phyloP scores from a whole-genome alignment of 1,140 invertebrate species.

The Sarcophaga bullata region DNA sequence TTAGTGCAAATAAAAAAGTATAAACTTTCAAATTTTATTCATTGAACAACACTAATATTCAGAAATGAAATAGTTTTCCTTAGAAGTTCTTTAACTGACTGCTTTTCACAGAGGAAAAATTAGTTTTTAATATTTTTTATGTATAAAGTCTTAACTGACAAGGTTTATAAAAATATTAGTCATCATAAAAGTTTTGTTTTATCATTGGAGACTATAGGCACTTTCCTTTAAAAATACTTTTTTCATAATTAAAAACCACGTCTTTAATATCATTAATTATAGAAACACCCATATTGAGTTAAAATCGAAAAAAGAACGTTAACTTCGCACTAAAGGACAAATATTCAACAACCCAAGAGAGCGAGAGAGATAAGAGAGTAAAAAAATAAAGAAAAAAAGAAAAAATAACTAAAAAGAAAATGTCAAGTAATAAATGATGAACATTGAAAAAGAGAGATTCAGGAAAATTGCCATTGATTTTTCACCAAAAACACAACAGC shows the following conservation, averaged over 20 bases:
- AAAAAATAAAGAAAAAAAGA: not conserved
- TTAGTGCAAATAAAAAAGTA: too few relatives aligned
- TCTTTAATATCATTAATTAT: not conserved
- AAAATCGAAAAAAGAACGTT: not conserved
- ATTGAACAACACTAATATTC: too few relatives aligned
- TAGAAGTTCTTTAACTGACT: too few relatives aligned
- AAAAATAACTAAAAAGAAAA: conserved; percentile 20
- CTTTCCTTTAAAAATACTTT: not conserved
- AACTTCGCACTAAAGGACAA: conserved; percentile 30
- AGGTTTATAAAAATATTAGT: too few relatives aligned
- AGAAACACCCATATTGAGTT: conserved; percentile 13
- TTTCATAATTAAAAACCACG: not conserved
- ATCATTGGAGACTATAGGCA: not conserved
- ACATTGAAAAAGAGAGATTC: conserved; percentile 3
- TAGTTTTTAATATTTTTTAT: too few relatives aligned
- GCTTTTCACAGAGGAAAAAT: too few relatives aligned
- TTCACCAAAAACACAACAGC: conserved; percentile 18
- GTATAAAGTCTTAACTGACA: too few relatives aligned
- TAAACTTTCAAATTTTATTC: too few relatives aligned
- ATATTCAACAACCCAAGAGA: not conserved
- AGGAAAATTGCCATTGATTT: conserved; percentile 37
- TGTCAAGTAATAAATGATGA: conserved; percentile 23
- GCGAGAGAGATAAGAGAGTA: not conserved
- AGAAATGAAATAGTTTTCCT: too few relatives aligned
- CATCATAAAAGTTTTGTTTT: too few relatives aligned